Conservation (phyloP, 2,113 vertebrate species). For the Trematocara variabile region DNA sequence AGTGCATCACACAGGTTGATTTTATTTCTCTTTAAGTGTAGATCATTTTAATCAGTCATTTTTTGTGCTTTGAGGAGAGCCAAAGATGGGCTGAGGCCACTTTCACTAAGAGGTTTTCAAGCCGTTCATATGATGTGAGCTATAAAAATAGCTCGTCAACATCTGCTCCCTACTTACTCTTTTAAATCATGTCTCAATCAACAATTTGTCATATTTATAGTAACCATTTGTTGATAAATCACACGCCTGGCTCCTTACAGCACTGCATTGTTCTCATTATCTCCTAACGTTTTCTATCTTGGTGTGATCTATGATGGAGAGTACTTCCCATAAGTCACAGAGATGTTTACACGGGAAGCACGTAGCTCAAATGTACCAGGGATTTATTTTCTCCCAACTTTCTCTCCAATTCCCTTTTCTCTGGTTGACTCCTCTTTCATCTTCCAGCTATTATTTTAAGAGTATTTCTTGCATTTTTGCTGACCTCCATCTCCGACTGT, state of each 20-base stretch:
- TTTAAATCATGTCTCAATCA: conserved; percentile 18
- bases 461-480: neutral
- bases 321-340: conserved; percentile 4
- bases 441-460: neutral
- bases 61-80: neutral
- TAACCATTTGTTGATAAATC: conserved; percentile 17
- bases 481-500: neutral
- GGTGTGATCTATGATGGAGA: neutral
- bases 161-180: conserved; percentile 14
- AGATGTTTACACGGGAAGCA: neutral
- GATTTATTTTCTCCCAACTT: neutral
- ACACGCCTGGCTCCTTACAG: neutral
- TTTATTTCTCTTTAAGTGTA: neutral
- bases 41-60: neutral
- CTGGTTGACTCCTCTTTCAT: neutral
- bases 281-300: neutral
- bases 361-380: neutral
- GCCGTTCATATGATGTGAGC: conserved; percentile 1
- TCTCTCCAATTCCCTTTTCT: neutral
- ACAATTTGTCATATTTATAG: conserved; percentile 10
- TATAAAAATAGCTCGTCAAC: conserved; percentile 1
- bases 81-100: neutral
- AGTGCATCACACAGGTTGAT: neutral
- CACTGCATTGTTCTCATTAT: conserved; percentile 9
- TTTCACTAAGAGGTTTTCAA: conserved; percentile 10